Evolutionary conservation across 2,113 vertebrate species (phyloP).

Genomic region (Melanerpes formicivorus): DNA sequence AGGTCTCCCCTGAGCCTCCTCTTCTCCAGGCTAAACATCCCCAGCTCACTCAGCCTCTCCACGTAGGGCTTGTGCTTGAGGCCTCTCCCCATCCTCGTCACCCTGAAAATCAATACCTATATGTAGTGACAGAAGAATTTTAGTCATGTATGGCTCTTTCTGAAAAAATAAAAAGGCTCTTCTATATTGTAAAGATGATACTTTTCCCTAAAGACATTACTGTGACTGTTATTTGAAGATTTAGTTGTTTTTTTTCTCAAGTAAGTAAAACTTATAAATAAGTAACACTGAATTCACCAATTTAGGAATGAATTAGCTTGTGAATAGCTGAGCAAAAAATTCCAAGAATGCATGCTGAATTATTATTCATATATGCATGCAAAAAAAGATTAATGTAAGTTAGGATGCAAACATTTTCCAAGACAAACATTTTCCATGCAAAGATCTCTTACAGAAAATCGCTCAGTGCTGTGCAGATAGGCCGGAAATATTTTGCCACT

Average conservation of each 20-base stretch:
- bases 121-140: not conserved
- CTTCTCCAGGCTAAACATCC: too few species aligned
- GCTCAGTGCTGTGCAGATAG: not conserved
- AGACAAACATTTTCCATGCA: not conserved
- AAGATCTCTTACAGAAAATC: conserved; percentile 26
- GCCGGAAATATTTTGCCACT: conserved; percentile 33
- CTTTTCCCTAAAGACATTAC: not conserved
- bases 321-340: conserved; percentile 27
- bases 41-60: too few species aligned
- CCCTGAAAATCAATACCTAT: not conserved
- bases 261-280: not conserved
- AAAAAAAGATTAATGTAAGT: not conserved
- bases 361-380: not conserved
- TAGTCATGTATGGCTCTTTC: not conserved
- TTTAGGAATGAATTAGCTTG: not conserved
- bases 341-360: not conserved
- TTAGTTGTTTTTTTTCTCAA: not conserved
- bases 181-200: not conserved
- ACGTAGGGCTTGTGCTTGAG: too few species aligned
- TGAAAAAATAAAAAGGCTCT: not conserved
- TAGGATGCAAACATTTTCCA: not conserved
- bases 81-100: too few species aligned
- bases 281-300: not conserved
- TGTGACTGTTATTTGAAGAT: not conserved
- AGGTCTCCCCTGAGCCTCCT: too few species aligned